A percentile compares a stretch with the other conserved stretches of the same genome.
Conservation (phyloP, 2,797 vertebrate species). For the Coreius guichenoti region DNA sequence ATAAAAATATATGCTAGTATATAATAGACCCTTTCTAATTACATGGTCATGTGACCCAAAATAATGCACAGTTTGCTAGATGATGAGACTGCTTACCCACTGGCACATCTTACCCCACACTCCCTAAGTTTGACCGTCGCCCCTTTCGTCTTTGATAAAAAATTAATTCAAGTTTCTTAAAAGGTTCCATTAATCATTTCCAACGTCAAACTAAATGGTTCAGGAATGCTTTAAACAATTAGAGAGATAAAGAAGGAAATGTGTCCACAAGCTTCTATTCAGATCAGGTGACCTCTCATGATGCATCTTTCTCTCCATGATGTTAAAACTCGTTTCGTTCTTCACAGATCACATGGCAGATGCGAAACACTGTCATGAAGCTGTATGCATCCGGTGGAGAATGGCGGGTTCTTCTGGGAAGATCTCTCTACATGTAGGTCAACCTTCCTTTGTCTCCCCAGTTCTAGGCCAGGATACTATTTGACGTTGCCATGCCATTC, state of each 20-base stretch:
- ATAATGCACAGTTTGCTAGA: neutral
- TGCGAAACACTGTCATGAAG: neutral
- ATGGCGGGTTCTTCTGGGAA: slow-evolving; percentile 73
- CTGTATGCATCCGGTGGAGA: slow-evolving; percentile 41
- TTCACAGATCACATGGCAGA: slow-evolving; percentile 10
- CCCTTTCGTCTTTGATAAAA: neutral
- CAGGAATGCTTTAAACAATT: neutral
- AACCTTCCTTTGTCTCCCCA: slow-evolving; percentile 74
- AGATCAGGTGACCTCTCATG: slow-evolving; percentile 17
- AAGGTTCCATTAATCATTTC: neutral
- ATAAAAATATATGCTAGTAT: neutral
- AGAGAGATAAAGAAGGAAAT: neutral
- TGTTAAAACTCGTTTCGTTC: slow-evolving; percentile 43
- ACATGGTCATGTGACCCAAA: neutral
- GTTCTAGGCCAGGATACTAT: slow-evolving; percentile 71
- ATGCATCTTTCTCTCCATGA: neutral
- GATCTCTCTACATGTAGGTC: slow-evolving; percentile 73
- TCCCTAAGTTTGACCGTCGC: neutral
- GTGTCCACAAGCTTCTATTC: neutral
- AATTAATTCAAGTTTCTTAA: neutral
- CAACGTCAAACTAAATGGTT: neutral
- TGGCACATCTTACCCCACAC: neutral
- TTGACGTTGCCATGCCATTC: slow-evolving; percentile 81
- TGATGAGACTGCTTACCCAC: neutral
- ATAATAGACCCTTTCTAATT: neutral